These are phyloP conservation scores for Drosophila buzzatii DNA, from an alignment of 2,888 invertebrate genomes.

Conservation along the genomic window DNA sequence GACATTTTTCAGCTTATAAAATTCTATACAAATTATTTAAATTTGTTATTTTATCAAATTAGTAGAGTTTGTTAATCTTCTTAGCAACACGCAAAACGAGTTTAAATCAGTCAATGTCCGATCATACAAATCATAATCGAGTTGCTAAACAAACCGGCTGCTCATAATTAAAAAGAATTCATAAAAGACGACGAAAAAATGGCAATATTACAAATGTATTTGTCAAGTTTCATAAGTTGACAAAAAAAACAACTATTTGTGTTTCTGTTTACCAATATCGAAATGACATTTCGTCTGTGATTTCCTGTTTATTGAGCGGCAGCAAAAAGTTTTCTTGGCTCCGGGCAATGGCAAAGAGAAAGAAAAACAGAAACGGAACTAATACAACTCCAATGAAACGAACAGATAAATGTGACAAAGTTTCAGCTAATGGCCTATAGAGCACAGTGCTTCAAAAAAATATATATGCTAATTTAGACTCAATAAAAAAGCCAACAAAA, in stretches of 20 bases:
- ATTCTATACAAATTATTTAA: slow-evolving; percentile 19
- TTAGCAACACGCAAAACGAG: slow-evolving; percentile 2
- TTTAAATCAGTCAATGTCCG: neutral
- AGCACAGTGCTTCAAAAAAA: slow-evolving; percentile 36
- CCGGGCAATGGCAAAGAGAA: neutral
- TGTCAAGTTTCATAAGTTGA: slow-evolving; percentile 44
- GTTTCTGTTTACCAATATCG: slow-evolving; percentile 58
- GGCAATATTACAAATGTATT: slow-evolving; percentile 46
- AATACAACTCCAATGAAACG: slow-evolving; percentile 39
- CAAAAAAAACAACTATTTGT: slow-evolving; percentile 34
- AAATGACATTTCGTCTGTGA: slow-evolving; percentile 55
- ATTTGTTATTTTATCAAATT: slow-evolving; percentile 18
- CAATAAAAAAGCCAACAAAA: slow-evolving; percentile 24
- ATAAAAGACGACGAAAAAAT: slow-evolving; percentile 2
- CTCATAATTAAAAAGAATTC: slow-evolving; percentile 17
- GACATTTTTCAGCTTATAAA: neutral
- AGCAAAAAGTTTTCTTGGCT: slow-evolving; percentile 53
- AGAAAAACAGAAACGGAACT: slow-evolving; percentile 34
- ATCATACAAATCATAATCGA: slow-evolving; percentile 7
- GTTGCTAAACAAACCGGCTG: slow-evolving; percentile 34
- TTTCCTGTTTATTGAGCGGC: slow-evolving; percentile 72
- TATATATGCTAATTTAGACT: slow-evolving; percentile 48
- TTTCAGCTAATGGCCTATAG: slow-evolving; percentile 49
- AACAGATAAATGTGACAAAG: slow-evolving; percentile 49
- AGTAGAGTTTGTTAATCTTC: slow-evolving; percentile 12